A percentile compares a stretch with the other conserved stretches of the same genome.
Evolutionary conservation across 2,113 vertebrate species (phyloP).

Genomic region (Prochilodus magdalenae): DNA sequence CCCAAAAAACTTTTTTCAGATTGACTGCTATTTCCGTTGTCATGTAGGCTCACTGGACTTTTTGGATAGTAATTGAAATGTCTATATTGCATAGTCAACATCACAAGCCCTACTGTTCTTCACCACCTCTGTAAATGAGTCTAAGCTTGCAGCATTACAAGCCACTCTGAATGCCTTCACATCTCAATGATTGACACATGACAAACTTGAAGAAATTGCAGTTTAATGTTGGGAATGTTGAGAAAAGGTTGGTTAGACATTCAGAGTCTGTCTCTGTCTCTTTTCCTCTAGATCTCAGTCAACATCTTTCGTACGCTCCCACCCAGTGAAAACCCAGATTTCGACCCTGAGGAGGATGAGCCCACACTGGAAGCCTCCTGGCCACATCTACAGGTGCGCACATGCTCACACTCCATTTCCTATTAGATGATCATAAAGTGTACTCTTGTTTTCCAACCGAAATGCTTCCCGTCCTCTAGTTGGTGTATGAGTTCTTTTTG

Average conservation of each 20-base stretch:
- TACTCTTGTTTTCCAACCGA: not conserved
- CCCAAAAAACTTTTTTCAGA: too few species aligned
- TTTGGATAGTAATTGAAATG: too few species aligned
- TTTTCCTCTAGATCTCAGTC: constrained; percentile 82
- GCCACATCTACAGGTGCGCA: constrained; percentile 89
- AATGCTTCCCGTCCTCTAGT: constrained; percentile 65
- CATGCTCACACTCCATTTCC: not conserved
- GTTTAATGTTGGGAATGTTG: not conserved
- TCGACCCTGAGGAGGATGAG: constrained; percentile 93
- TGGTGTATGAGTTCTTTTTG: constrained; percentile 94
- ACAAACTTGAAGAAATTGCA: too few species aligned
- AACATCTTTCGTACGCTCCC: constrained; percentile 93
- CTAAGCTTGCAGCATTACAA: too few species aligned
- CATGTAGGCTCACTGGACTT: too few species aligned
- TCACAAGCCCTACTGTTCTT: too few species aligned
- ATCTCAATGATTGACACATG: too few species aligned
- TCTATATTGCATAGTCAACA: too few species aligned
- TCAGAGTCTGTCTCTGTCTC: not conserved
- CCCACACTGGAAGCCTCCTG: constrained; percentile 92
- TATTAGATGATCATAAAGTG: not conserved
- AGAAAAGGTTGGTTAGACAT: not conserved
- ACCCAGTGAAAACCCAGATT: constrained; percentile 92
- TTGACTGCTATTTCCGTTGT: too few species aligned
- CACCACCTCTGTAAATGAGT: too few species aligned
- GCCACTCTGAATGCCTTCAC: too few species aligned